Evolutionary conservation across 2,888 invertebrate species (phyloP).

Genomic region (Noctua pronuba): DNA sequence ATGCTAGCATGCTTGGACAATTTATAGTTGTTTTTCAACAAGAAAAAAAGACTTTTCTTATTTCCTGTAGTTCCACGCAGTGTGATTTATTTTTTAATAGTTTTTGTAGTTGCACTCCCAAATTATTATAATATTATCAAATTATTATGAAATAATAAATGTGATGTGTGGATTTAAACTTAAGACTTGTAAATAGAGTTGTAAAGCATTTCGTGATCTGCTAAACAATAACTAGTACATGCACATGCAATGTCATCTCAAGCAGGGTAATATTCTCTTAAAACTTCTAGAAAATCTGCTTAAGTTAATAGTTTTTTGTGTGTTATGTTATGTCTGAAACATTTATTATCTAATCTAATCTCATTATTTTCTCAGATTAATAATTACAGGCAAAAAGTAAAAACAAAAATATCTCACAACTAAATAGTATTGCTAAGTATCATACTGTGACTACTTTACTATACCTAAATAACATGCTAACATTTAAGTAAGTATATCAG

Average conservation of each 20-base stretch:
- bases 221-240: background rate
- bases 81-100: background rate
- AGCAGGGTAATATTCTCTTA: background rate
- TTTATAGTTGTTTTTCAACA: background rate
- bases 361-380: background rate
- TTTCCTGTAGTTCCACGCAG: background rate
- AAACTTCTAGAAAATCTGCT: background rate
- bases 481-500: background rate
- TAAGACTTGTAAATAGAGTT: background rate
- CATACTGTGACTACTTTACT: background rate
- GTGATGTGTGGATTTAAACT: background rate
- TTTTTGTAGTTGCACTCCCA: background rate
- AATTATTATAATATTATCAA: background rate
- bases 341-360: background rate
- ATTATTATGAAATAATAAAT: conserved; percentile 1
- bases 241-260: background rate
- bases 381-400: background rate
- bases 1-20: background rate
- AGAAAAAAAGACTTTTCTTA: background rate
- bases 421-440: background rate
- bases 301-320: background rate
- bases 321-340: background rate
- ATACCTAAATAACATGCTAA: background rate
- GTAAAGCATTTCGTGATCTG: background rate
- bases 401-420: background rate